Evolutionary conservation across 2,113 vertebrate genomes (phyloP).

Genomic region (Bubalus kerabau): DNA sequence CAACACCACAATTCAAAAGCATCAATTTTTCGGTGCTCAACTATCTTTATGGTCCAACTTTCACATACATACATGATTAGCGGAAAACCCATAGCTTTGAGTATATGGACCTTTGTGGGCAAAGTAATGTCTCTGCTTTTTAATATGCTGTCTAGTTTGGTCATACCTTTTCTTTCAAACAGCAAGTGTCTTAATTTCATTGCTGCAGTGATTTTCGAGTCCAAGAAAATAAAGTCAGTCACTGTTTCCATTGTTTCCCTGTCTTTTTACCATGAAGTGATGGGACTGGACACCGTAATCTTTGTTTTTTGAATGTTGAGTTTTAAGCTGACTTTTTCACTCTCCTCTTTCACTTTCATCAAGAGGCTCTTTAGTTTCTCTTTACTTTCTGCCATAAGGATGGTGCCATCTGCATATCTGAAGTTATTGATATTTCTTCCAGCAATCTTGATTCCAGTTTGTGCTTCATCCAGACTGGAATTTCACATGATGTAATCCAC

Average conservation of each 20-base stretch:
- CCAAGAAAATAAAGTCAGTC: background rate
- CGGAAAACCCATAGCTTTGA: background rate
- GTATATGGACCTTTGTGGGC: background rate
- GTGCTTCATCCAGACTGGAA: background rate
- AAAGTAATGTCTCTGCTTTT: background rate
- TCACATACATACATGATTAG: background rate
- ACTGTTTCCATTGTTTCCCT: background rate
- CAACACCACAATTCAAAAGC: background rate
- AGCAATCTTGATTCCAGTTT: background rate
- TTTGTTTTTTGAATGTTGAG: background rate
- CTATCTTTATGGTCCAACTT: background rate
- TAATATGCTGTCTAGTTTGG: background rate
- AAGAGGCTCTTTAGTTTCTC: background rate
- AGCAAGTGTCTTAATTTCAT: background rate
- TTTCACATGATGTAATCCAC: background rate
- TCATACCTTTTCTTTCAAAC: background rate
- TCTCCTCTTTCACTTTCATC: background rate
- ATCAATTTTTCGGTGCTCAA: accelerated
- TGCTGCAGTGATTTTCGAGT: background rate
- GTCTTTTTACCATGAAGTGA: background rate
- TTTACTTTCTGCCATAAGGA: background rate
- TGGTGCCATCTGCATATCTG: background rate
- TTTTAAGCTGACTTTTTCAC: background rate
- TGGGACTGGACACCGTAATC: background rate
- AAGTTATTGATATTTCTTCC: background rate